Conservation (phyloP, 2,797 vertebrate genomes). For the Antrozous pallidus region DNA sequence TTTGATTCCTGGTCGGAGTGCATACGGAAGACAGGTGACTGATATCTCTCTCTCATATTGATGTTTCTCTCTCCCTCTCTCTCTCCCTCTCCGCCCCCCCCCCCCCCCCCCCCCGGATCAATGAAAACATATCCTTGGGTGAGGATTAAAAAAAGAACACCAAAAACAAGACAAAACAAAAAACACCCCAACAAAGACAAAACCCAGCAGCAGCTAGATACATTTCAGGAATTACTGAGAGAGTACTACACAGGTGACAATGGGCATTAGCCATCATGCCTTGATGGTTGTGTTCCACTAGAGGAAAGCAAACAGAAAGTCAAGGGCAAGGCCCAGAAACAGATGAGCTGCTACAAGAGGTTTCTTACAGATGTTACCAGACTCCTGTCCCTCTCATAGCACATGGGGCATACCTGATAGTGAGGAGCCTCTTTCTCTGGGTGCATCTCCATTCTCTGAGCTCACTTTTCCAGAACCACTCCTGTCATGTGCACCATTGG, state of each 20-base stretch:
- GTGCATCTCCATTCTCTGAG: constrained; percentile 63
- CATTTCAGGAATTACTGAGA: neutral
- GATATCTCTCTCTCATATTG: neutral
- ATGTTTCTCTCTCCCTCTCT: neutral
- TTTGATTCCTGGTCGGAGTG: neutral
- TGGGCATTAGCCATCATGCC: accelerated
- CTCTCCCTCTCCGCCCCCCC: too few species aligned
- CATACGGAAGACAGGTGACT: neutral
- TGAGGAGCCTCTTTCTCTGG: constrained; percentile 52
- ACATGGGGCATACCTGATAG: constrained; percentile 54
- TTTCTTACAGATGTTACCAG: neutral
- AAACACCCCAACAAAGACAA: too few species aligned
- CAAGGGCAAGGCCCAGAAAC: neutral
- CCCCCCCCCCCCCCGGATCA: neutral
- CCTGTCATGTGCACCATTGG: constrained; percentile 77
- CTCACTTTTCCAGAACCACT: constrained; percentile 11
- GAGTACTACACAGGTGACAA: neutral
- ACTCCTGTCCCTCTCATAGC: neutral
- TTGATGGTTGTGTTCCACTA: neutral
- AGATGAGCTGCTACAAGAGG: neutral
- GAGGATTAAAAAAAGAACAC: neutral
- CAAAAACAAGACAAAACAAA: too few species aligned
- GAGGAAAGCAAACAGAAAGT: neutral
- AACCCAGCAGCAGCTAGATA: neutral
- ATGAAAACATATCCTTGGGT: neutral